Evolutionary conservation across 2,797 vertebrate species (phyloP), one percentile per base, ranked within the genome.

Genomic region (Gymnoscopelus microlampas): DNA sequence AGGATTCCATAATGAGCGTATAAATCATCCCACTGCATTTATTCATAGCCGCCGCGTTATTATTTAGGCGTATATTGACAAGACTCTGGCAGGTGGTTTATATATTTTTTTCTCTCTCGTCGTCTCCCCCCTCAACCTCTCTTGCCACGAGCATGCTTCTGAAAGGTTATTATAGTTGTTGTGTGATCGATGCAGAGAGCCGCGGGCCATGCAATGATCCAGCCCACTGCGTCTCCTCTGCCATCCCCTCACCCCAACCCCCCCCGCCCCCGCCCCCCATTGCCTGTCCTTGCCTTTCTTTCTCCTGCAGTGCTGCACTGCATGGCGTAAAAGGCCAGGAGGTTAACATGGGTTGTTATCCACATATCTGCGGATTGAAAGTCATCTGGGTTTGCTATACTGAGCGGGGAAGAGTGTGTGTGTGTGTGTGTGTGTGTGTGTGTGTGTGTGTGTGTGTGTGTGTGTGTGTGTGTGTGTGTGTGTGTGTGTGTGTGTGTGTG

Each of bases 171-270:
- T 76, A 79, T 79, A 70, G 70, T 63, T 29, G 59, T 53, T 73
- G 60, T 78, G 53, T 85, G 82, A 89, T 88, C 84, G 60, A 85
- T 88, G 60, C 73, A 64, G 60, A 80, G 47, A 66, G 64, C 83
- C 39, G 1, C 9, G 59, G 77, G 81, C 78, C 57, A 79, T 44
- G 66, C 67, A 78, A 72, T 76, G 68, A 86, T 84, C 79, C 69
- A 53, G 63, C 32, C 32, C 32, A 35, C 78, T 72, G 74, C 35
- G 76, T 81, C 35, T 77, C 73, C 49, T 71, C 56, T 62, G 44
- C 19, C 11, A 3, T 24, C 8, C 32, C 32, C 32, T 4, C 32
- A 4, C 2, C 11, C 60, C 44, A 3, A 10, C 59, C 26, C 26
- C 26, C 26, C 26, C n/a, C 57, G 5, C 6, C 11, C 60, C 44